phyloP scores from a whole-genome alignment of 2,113 vertebrate genomes.

The Percina caprodes region DNA sequence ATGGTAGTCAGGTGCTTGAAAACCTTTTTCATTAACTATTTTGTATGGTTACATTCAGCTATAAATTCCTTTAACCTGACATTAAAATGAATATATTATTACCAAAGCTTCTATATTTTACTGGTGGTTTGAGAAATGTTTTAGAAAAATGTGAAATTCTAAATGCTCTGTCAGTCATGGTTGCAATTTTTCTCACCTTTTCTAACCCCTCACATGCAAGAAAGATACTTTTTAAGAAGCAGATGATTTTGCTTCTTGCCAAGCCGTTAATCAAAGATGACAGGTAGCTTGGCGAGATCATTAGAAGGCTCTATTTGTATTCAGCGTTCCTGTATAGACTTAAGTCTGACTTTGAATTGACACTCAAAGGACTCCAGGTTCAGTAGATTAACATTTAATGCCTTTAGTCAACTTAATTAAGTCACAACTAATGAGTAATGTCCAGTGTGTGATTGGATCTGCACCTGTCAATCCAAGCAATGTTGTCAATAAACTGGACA shows the following conservation, averaged over 20 bases:
- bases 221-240: conserved; percentile 2
- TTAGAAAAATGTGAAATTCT: not conserved
- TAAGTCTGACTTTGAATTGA: conserved; percentile 32
- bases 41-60: too few species aligned
- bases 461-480: not conserved
- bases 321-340: not conserved
- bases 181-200: not conserved
- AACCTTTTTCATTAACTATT: not conserved
- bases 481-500: not conserved
- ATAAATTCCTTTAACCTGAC: not conserved
- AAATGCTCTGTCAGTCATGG: not conserved
- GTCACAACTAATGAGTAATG: not conserved
- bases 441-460: not conserved
- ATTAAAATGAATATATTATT: not conserved
- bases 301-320: conserved; percentile 46
- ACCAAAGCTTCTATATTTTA: not conserved
- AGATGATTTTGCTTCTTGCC: conserved; percentile 32
- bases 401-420: conserved; percentile 28
- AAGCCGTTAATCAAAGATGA: conserved; percentile 50
- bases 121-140: not conserved
- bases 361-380: conserved; percentile 13
- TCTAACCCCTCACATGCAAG: not conserved
- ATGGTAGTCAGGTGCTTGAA: not conserved
- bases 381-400: conserved; percentile 22
- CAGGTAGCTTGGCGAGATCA: conserved; percentile 19